A percentile compares a stretch with the other conserved stretches of the same genome.
Evolutionary conservation across 23 tunicate species (phyloP).

Genomic region (Oikopleura albicans): DNA sequence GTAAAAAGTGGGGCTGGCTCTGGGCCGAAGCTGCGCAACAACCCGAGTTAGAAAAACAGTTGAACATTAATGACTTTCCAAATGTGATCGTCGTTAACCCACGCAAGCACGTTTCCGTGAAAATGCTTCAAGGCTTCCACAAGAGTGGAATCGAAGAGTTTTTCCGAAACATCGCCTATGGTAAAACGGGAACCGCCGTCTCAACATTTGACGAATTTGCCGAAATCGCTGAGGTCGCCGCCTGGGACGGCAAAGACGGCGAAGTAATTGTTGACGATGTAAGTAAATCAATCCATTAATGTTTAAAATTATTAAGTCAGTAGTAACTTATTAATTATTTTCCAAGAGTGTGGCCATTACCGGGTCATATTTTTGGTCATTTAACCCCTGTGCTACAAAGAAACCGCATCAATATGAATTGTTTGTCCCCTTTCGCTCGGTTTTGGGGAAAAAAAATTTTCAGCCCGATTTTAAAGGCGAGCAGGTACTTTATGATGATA

Average conservation of each 20-base stretch:
- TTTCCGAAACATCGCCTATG: constrained; percentile 13
- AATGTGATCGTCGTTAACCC: background rate
- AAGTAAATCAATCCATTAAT: too few relatives aligned
- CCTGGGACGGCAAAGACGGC: constrained; percentile 16
- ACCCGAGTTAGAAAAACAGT: constrained; percentile 42
- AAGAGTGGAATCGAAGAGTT: background rate
- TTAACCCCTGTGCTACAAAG: too few relatives aligned
- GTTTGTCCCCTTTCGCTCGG: too few relatives aligned
- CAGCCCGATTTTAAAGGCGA: too few relatives aligned
- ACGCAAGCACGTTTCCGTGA: constrained; percentile 5
- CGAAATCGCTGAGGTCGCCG: background rate
- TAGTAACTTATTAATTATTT: too few relatives aligned
- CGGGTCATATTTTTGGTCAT: too few relatives aligned
- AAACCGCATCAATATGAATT: too few relatives aligned
- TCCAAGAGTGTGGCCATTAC: too few relatives aligned
- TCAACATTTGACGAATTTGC: background rate
- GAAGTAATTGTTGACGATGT: background rate
- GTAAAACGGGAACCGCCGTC: constrained; percentile 2
- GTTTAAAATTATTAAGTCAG: too few relatives aligned
- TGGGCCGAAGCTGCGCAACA: constrained; percentile 55
- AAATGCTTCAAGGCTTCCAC: background rate
- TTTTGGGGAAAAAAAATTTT: too few relatives aligned
- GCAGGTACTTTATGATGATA: too few relatives aligned
- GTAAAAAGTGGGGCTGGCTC: constrained; percentile 89
- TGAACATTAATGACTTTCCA: constrained; percentile 36